A percentile compares a stretch with the other conserved stretches of the same genome.
phyloP scores from a whole-genome alignment of 2,888 invertebrate species.

The Girardia tigrina region DNA sequence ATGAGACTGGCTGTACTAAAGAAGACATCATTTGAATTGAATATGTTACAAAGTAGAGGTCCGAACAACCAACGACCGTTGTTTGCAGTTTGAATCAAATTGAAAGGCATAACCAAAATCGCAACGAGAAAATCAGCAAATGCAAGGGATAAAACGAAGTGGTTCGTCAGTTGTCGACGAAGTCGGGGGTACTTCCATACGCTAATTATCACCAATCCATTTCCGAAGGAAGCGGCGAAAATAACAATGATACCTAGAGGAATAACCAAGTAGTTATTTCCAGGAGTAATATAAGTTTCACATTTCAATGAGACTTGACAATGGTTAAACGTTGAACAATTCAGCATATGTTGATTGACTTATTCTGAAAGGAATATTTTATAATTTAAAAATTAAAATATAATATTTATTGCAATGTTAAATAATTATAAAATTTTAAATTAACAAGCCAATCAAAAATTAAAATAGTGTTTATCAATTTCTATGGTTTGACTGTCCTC shows the following conservation, averaged over 20 bases:
- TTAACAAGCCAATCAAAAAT: no score
- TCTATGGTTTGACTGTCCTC: no score
- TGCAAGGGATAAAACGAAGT: conserved; percentile 82
- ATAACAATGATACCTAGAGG: conserved; percentile 57
- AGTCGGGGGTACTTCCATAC: conserved; percentile 75
- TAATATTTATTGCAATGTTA: no score
- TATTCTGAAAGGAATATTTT: no score
- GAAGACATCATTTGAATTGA: conserved; percentile 82
- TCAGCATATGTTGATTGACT: background rate
- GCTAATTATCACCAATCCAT: conserved; percentile 72
- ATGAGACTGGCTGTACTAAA: conserved; percentile 73
- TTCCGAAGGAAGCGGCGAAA: conserved; percentile 60
- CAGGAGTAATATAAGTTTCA: background rate
- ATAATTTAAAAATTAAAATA: no score
- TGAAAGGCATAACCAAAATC: conserved; percentile 49
- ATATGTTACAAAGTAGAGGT: conserved; percentile 75
- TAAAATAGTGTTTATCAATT: no score
- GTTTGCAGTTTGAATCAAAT: conserved; percentile 44
- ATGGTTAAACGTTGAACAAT: background rate
- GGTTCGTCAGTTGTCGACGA: conserved; percentile 71
- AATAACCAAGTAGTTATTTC: background rate
- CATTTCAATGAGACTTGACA: background rate
- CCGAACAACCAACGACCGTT: conserved; percentile 71
- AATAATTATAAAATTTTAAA: no score
- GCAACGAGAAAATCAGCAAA: conserved; percentile 84